Percentiles rank a stretch among this genome's conserved stretches.
Conservation (phyloP, 2,113 vertebrate genomes). For the Cygnus buccinator region DNA sequence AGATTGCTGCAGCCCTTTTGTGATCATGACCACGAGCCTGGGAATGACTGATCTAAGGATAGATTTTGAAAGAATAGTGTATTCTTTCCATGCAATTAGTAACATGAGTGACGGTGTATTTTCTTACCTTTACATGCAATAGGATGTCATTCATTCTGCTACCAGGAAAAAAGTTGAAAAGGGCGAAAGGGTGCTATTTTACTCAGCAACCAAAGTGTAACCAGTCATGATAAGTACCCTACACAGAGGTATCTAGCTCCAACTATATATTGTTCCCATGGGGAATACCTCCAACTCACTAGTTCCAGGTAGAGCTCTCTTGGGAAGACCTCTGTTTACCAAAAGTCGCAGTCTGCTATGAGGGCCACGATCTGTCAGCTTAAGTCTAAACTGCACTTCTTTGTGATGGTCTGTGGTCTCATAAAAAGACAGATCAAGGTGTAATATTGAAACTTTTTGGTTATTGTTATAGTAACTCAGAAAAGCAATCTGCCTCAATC, state of each 20-base stretch:
- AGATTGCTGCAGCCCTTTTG: not conserved
- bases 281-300: not conserved
- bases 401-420: not conserved
- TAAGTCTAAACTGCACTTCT: not conserved
- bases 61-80: not conserved
- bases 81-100: not conserved
- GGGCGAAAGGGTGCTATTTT: not conserved
- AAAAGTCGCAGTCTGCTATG: not conserved
- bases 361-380: not conserved
- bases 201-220: not conserved
- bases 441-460: not conserved
- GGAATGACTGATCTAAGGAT: not conserved
- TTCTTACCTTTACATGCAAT: not conserved
- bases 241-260: not conserved
- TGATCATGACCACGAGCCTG: not conserved
- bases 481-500: not conserved
- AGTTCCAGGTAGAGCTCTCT: not conserved
- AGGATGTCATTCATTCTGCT: not conserved
- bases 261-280: accelerated
- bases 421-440: not conserved
- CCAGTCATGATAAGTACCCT: not conserved
- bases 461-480: not conserved
- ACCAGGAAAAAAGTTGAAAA: not conserved
- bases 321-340: not conserved
- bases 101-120: not conserved